Evolutionary conservation across 2,113 vertebrate species (phyloP).

Genomic region (Scophthalmus maximus): DNA sequence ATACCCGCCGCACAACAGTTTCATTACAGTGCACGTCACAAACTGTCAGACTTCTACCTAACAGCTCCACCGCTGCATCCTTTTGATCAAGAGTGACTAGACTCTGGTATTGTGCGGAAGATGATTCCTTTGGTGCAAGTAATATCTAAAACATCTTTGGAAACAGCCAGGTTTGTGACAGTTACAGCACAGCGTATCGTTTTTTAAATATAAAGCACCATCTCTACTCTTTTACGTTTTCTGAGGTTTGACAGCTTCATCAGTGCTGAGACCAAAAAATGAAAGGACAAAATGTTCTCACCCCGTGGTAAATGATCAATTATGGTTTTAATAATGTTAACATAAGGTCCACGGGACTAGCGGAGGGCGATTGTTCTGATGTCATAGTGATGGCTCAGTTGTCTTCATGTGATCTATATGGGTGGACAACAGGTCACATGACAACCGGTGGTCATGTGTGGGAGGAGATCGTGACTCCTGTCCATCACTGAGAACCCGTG

Average conservation of each 20-base stretch:
- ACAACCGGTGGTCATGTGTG: neutral
- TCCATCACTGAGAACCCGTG: neutral
- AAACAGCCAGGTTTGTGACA: constrained; percentile 49
- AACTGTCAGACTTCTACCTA: constrained; percentile 21
- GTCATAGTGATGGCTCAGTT: too few relatives aligned
- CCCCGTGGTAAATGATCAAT: constrained; percentile 2
- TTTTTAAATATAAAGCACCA: constrained; percentile 44
- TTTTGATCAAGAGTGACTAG: constrained; percentile 45
- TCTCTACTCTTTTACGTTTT: constrained; percentile 1
- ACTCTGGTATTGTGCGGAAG: constrained; percentile 20
- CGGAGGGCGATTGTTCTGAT: too few relatives aligned
- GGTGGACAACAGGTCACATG: neutral
- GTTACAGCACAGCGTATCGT: constrained; percentile 23
- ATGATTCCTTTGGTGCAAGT: constrained; percentile 32
- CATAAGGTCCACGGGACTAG: too few relatives aligned
- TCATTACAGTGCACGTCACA: constrained; percentile 1
- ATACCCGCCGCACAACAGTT: neutral
- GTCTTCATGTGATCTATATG: neutral
- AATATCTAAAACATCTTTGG: constrained; percentile 40
- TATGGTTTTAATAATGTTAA: neutral
- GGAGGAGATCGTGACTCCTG: constrained; percentile 2
- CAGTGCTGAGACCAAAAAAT: constrained; percentile 7
- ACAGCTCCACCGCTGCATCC: constrained; percentile 22
- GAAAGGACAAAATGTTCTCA: constrained; percentile 6
- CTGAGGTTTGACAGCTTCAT: constrained; percentile 28